Conservation (phyloP, 2,113 vertebrate genomes). For the Perca schrenkii region DNA sequence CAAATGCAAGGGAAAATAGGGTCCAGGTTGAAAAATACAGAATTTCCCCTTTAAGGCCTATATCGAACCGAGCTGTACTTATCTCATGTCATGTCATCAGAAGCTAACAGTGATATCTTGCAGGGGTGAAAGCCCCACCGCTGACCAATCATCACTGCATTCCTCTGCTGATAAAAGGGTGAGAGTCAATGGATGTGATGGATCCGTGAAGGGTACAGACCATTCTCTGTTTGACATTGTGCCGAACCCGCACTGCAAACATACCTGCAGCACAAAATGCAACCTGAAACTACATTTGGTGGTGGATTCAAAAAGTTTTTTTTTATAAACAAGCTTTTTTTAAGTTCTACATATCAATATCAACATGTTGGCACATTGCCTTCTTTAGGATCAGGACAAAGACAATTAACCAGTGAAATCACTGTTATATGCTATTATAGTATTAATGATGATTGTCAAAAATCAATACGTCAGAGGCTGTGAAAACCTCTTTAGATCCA, state of each 20-base stretch:
- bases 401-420: neutral
- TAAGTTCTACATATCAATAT: neutral
- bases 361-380: neutral
- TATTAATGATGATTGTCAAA: neutral
- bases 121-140: neutral
- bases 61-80: neutral
- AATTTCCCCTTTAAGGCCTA: no score
- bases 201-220: neutral
- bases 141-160: slow-evolving; percentile 9
- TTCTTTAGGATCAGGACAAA: neutral
- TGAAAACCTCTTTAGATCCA: neutral
- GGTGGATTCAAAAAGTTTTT: neutral
- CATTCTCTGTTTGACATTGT: slow-evolving; percentile 16
- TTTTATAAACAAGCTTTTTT: neutral
- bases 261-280: neutral
- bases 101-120: neutral
- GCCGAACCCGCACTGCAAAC: slow-evolving; percentile 6
- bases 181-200: neutral
- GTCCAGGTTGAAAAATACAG: no score
- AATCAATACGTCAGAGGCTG: neutral
- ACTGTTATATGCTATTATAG: neutral
- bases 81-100: slow-evolving; percentile 5
- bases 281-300: neutral
- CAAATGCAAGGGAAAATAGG: no score
- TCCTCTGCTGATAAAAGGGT: slow-evolving; percentile 23